A percentile compares a stretch with the other conserved stretches of the same genome.
phyloP scores from a whole-genome alignment of 2,888 invertebrate species.

The Trachelus stipa region DNA sequence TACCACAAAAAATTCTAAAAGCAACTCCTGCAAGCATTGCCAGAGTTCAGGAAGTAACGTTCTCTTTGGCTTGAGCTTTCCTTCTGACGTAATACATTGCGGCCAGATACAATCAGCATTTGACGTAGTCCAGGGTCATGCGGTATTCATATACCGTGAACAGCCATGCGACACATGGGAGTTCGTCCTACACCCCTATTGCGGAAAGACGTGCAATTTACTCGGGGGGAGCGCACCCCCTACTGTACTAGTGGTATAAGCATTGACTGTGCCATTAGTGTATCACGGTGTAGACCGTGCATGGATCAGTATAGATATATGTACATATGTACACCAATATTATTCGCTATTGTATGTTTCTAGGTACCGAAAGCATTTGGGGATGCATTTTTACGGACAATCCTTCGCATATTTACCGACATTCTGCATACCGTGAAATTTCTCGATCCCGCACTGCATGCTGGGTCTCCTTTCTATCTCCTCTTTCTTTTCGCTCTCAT shows the following conservation, averaged over 20 bases:
- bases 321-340: neutral
- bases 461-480: constrained; percentile 1
- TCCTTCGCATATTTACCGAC: neutral
- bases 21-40: constrained; percentile 15
- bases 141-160: neutral
- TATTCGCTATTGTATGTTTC: no score
- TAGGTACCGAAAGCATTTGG: no score
- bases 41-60: constrained; percentile 32
- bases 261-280: neutral
- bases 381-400: neutral
- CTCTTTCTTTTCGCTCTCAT: constrained; percentile 6
- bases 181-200: neutral
- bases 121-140: constrained; percentile 29
- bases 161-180: neutral
- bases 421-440: neutral
- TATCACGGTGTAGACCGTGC: neutral
- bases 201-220: neutral
- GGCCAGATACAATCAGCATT: constrained; percentile 48
- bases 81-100: constrained; percentile 41
- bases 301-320: neutral
- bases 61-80: constrained; percentile 34
- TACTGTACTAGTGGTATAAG: neutral
- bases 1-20: neutral
- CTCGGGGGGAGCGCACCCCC: neutral
- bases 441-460: neutral